Evolutionary conservation across 2,113 vertebrate genomes (phyloP), one percentile per base, ranked within the genome.

Genomic region (Mustelus asterias): DNA sequence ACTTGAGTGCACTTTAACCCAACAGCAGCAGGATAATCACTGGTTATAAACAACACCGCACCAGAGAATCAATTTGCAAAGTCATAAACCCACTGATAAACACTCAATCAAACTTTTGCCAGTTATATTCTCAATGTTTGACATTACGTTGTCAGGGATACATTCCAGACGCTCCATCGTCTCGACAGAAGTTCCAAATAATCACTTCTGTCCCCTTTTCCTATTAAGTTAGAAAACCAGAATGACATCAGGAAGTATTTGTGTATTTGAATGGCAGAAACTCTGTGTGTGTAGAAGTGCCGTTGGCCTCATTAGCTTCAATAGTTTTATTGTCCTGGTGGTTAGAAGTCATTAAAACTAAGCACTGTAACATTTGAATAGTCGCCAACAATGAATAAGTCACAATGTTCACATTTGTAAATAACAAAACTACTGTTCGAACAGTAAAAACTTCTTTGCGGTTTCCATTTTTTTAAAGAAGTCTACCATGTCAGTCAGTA

Each of bases 91-190:
- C 14, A 37, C 20, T 41, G 92, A 63, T 65, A 69, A 65, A 41
- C 9, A 10, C 60, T n/a, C 63, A 29, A 22, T 37, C 29, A 63
- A 94, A 70, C 92, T 70, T 94, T 44, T 20, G 44, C 37, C 92
- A 94, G 0, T 44, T 69, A 44, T 26, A 69, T 24, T 22, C 20
- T 69, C 65, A 44, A 70, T 33, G 26, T 89, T 48, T 58, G 58
- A n/a, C n/a, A 33, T 41, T 69, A 24, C 24, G 20, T 69, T 94
- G n/a, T 41, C 65, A 41, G 20, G 67, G 44, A 94, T 67, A 44
- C 22, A 94, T 69, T 94, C 92, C 92, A 94, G 92, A 70, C 26
- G n/a, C n/a, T 69, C 63, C 69, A n/a, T 44, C 44, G 33, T 94
- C 92, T 69, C n/a, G 9, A 26, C 67, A 94, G 65, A 41, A 70